phyloP scores from a whole-genome alignment of 2,113 vertebrate genomes.

The Siphamia tubifer region DNA sequence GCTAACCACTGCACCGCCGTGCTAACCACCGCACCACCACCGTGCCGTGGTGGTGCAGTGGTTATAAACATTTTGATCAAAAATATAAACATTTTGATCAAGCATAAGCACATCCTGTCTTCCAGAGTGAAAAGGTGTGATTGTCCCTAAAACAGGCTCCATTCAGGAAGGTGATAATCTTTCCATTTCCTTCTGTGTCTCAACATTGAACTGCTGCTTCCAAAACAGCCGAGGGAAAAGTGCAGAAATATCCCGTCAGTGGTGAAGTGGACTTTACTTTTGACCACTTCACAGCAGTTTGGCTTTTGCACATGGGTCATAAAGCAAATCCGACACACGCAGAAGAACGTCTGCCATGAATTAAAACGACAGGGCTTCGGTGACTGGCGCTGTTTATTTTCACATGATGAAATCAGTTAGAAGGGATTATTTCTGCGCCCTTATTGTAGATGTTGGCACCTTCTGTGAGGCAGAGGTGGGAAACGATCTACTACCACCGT shows the following conservation, averaged over 20 bases:
- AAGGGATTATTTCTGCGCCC: slow-evolving; percentile 21
- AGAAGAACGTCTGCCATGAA: slow-evolving; percentile 10
- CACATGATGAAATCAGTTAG: slow-evolving; percentile 34
- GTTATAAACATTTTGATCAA: too few species aligned
- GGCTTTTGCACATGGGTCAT: slow-evolving; percentile 19
- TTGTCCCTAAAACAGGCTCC: too few species aligned
- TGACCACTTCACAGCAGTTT: slow-evolving; percentile 43
- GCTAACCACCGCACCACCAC: too few species aligned
- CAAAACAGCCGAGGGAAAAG: neutral
- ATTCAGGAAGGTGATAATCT: slow-evolving; percentile 49
- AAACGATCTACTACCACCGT: slow-evolving; percentile 7
- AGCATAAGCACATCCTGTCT: too few species aligned
- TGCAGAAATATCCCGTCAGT: neutral
- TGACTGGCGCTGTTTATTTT: slow-evolving; percentile 20
- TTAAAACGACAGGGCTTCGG: neutral
- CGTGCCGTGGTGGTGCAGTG: too few species aligned
- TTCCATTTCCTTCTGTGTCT: slow-evolving; percentile 34
- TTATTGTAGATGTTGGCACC: slow-evolving; percentile 31
- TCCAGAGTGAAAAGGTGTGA: slow-evolving; percentile 51
- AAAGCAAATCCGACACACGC: slow-evolving; percentile 33
- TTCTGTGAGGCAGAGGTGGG: slow-evolving; percentile 3
- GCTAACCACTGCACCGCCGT: too few species aligned
- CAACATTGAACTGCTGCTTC: neutral
- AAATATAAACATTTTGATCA: too few species aligned
- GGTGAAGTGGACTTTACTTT: neutral